Percentiles rank a stretch among this genome's conserved stretches.
Evolutionary conservation across 2,113 vertebrate genomes (phyloP).

Genomic region (Neopipo cinnamomea): DNA sequence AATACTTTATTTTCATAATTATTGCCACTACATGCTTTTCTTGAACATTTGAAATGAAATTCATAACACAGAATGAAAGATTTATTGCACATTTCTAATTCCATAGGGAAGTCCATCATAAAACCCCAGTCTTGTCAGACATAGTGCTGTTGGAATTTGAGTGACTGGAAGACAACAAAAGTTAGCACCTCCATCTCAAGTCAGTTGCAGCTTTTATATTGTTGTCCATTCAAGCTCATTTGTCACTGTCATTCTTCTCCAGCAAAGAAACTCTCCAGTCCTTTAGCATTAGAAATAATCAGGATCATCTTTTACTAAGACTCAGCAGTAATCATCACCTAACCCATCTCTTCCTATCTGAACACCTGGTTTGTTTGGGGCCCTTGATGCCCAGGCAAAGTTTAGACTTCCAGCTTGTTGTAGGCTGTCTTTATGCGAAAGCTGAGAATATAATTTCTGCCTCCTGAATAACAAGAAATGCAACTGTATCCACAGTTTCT

Average conservation of each 20-base stretch:
- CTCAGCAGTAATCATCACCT: not conserved
- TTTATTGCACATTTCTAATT: not conserved
- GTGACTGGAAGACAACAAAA: not conserved
- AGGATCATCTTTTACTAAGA: not conserved
- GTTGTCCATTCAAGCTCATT: not conserved
- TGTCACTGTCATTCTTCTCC: not conserved
- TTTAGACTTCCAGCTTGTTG: not conserved
- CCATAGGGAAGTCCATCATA: not conserved
- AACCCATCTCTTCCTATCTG: not conserved
- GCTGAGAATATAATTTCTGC: not conserved
- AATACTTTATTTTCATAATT: not conserved
- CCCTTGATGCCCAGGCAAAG: not conserved
- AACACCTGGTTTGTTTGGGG: not conserved
- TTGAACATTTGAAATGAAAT: not conserved
- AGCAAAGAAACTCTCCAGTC: not conserved
- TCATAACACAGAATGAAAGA: not conserved
- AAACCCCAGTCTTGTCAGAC: not conserved
- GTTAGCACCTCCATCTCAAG: not conserved
- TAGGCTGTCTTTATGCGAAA: not conserved
- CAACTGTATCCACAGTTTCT: not conserved
- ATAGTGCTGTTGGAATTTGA: fast-evolving
- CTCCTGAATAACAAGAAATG: not conserved
- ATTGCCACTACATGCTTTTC: not conserved
- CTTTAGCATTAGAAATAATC: not conserved
- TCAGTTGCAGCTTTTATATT: not conserved